Evolutionary conservation across 2,888 invertebrate genomes (phyloP).

Genomic region (Lomographa bimaculata): DNA sequence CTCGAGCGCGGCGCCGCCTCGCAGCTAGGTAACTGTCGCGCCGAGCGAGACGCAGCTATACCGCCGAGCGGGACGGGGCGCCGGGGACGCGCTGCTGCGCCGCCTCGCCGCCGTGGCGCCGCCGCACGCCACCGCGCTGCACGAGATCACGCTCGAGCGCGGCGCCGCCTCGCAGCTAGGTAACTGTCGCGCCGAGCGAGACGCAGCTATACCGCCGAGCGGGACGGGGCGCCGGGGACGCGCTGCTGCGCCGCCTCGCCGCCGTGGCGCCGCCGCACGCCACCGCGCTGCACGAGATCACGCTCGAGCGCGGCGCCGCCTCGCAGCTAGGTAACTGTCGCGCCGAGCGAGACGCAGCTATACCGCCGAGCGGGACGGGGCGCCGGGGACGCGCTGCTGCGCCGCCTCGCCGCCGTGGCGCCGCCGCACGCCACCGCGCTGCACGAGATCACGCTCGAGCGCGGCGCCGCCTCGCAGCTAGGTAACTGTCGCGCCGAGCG

Average conservation of each 20-base stretch:
- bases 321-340: slow-evolving; percentile 89
- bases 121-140: slow-evolving; percentile 86
- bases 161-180: slow-evolving; percentile 92
- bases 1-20: slow-evolving; percentile 91
- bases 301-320: slow-evolving; percentile 90
- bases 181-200: too few species aligned
- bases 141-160: slow-evolving; percentile 90
- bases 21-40: slow-evolving; percentile 86
- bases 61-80: too few species aligned
- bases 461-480: slow-evolving; percentile 92
- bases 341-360: too few species aligned
- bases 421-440: slow-evolving; percentile 87
- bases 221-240: slow-evolving; percentile 90
- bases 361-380: too few species aligned
- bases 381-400: slow-evolving; percentile 90
- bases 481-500: too few species aligned
- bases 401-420: slow-evolving; percentile 91
- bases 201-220: too few species aligned
- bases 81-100: slow-evolving; percentile 91
- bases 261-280: slow-evolving; percentile 90
- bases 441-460: slow-evolving; percentile 88
- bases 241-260: slow-evolving; percentile 91
- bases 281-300: slow-evolving; percentile 88
- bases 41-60: too few species aligned
- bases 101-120: slow-evolving; percentile 91